Base-by-base conservation (phyloP, 2,113 vertebrate species). In the Lanius ludovicianus region DNA sequence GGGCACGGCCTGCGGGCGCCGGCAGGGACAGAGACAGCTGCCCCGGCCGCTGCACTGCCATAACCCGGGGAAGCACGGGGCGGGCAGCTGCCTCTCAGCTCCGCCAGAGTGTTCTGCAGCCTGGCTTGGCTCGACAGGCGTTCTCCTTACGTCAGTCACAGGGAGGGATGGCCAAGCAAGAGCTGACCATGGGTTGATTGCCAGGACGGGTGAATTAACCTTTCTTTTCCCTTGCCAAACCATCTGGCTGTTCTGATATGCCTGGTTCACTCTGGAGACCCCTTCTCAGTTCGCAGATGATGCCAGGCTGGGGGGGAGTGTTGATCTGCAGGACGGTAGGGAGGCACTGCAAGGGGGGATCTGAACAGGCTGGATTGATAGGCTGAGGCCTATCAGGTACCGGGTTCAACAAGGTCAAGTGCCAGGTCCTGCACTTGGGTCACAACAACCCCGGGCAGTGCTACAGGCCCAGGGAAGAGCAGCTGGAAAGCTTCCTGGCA, bases 31-130 rank as follows among this genome's bases (percentile, higher is more conserved):
- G 9, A 6, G 17, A 11, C 55, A 3, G 28, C 15, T 10, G 7
- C 8, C n/a, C 31, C 49, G 3, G 2, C 24, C 22, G 2, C 68
- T 9, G 68, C 39, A 0, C 44, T 23, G n/a, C 13, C 44, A 9
- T 14, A 1, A 2, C 20, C 35, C 5, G 8, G 35, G 56, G 47
- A 19, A 23, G 21, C 31, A 3, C 10, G 19, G 15, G 42, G n/a
- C 20, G 3, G 35, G 31, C 50, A 4, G 46, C 41, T 35, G 63
- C 30, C 57, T 13, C 12, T 12, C 39, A 4, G 50, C 17, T 5
- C 59, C 12, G 3, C 9, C 24, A 2, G 57, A 4, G 35, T 11
- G 39, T 50, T 25, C 35, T 4, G 63, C 55, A 24, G 57, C 49
- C 55, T 8, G 46, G 12, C 81, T 10, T 6, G 27, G 33, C 35